Evolutionary conservation across 2,113 vertebrate species (phyloP).

Genomic region (Gallinago media): DNA sequence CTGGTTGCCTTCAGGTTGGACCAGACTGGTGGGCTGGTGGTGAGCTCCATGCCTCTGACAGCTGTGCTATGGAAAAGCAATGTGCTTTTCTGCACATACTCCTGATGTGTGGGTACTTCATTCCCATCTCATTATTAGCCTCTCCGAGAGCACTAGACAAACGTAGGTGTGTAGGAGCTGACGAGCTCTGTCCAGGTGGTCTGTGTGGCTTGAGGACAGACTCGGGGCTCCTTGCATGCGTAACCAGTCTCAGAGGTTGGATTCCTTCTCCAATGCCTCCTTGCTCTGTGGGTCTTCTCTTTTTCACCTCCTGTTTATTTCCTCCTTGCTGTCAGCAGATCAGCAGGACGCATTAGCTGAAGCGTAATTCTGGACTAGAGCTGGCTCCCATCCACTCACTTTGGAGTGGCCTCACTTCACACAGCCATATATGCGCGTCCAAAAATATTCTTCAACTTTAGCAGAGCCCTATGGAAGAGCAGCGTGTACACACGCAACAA

Average conservation of each 20-base stretch:
- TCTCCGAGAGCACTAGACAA: neutral
- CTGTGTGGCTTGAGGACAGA: neutral
- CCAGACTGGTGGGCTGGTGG: neutral
- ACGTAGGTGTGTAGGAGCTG: neutral
- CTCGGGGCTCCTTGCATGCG: neutral
- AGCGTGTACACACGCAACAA: neutral
- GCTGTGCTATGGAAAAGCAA: neutral
- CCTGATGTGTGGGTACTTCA: neutral
- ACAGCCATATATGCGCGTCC: neutral
- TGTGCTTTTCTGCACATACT: neutral
- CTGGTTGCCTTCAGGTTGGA: neutral
- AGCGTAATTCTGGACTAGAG: neutral
- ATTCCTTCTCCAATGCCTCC: neutral
- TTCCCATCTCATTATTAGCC: neutral
- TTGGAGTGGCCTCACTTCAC: constrained; percentile 15
- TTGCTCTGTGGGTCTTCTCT: constrained; percentile 46
- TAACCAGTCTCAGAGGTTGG: neutral
- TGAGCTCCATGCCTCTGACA: neutral
- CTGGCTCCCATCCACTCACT: neutral
- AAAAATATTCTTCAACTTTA: constrained; percentile 7
- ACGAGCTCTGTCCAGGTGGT: neutral
- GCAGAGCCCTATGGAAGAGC: neutral
- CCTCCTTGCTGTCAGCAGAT: constrained; percentile 54
- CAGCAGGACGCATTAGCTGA: constrained; percentile 38
- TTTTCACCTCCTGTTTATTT: constrained; percentile 55